Evolutionary conservation across 2,797 vertebrate genomes (phyloP).

Genomic region (Mus minutoides): DNA sequence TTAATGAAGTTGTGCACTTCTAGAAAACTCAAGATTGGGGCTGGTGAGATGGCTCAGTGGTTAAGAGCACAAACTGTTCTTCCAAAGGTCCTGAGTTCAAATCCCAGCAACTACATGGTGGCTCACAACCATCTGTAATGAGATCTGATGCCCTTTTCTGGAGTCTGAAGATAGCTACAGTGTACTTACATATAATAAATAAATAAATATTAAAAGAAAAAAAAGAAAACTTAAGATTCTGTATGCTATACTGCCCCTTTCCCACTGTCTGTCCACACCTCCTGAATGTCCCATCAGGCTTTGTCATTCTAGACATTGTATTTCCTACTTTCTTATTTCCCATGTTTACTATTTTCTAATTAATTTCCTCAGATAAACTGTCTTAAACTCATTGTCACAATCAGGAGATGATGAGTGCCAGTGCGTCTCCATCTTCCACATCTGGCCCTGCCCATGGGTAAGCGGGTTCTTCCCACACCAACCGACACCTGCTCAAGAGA

Average conservation of each 20-base stretch:
- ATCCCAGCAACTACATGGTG: too few relatives aligned
- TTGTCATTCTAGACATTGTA: background rate
- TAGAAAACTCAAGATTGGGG: background rate
- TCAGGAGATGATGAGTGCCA: background rate
- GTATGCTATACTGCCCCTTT: background rate
- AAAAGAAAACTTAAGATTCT: too few relatives aligned
- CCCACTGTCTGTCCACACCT: background rate
- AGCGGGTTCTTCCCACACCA: background rate
- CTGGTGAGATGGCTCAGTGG: too few relatives aligned
- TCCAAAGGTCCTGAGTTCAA: too few relatives aligned
- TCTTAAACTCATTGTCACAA: background rate
- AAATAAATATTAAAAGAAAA: too few relatives aligned
- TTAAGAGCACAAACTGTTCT: too few relatives aligned
- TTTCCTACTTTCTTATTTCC: background rate
- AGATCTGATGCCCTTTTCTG: too few relatives aligned
- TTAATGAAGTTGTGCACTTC: background rate
- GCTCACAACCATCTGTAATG: too few relatives aligned
- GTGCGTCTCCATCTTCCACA: too few relatives aligned
- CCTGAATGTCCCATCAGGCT: background rate
- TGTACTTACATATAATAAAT: too few relatives aligned
- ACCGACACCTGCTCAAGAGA: background rate
- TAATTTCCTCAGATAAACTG: slow-evolving; percentile 24
- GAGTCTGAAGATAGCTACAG: too few relatives aligned
- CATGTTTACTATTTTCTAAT: slow-evolving; percentile 23
- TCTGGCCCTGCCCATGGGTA: background rate